Evolutionary conservation across 2,888 invertebrate genomes (phyloP).

Genomic region (Taphrorychus bicolor): DNA sequence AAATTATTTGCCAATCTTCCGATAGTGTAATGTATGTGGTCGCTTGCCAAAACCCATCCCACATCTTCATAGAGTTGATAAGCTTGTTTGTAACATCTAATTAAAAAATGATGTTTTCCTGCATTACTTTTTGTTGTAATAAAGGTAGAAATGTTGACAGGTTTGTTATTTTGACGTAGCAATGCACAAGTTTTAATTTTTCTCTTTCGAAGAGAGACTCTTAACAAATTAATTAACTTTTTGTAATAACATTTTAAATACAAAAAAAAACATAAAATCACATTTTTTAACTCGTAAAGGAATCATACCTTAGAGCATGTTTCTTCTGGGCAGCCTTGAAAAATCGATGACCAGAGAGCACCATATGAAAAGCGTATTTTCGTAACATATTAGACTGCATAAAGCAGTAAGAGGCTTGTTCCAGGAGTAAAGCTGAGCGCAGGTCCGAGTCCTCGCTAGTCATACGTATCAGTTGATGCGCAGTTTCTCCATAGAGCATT

Average conservation of each 20-base stretch:
- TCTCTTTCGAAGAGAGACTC: too few species aligned
- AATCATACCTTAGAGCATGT: slow-evolving; percentile 76
- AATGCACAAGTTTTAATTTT: too few species aligned
- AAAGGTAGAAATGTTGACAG: too few species aligned
- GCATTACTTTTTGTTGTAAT: too few species aligned
- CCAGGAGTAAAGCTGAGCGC: slow-evolving; percentile 89
- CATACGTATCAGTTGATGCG: slow-evolving; percentile 92
- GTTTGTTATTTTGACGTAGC: too few species aligned
- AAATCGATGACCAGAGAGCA: slow-evolving; percentile 94
- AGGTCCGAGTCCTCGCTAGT: slow-evolving; percentile 98
- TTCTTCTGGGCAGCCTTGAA: slow-evolving; percentile 91
- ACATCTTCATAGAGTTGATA: slow-evolving; percentile 76
- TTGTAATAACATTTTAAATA: too few species aligned
- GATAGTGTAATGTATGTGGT: slow-evolving; percentile 95
- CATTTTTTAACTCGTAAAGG: too few species aligned
- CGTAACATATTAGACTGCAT: slow-evolving; percentile 78
- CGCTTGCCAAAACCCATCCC: slow-evolving; percentile 92
- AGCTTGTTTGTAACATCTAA: slow-evolving; percentile 84
- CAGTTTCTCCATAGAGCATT: slow-evolving; percentile 88
- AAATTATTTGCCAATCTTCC: slow-evolving; percentile 88
- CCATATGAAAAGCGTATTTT: slow-evolving; percentile 96
- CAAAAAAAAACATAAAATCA: too few species aligned
- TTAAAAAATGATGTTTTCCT: background rate
- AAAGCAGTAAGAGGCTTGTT: slow-evolving; percentile 95
- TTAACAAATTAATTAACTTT: too few species aligned